Percentiles rank a stretch among this genome's conserved stretches.
These are phyloP conservation scores for Fragariocoptes setiger DNA, from an alignment of 1,140 invertebrate genomes.

Conservation along the genomic window DNA sequence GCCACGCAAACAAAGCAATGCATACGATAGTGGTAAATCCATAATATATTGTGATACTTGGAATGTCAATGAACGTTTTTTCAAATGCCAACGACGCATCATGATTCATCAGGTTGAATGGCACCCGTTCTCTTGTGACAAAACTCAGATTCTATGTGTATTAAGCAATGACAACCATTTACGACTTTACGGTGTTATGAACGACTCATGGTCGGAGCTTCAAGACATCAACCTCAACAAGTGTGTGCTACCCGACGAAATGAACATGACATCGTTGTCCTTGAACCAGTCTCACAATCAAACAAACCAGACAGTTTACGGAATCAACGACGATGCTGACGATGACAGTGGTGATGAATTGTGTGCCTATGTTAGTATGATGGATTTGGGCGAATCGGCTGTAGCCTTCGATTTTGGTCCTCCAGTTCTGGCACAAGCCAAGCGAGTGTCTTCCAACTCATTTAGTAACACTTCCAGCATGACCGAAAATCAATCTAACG, in stretches of 20 bases:
- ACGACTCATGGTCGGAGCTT: constrained; percentile 14
- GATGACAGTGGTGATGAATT: constrained; percentile 10
- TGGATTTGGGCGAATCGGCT: constrained; percentile 34
- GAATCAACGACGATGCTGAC: constrained; percentile 1
- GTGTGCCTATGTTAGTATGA: constrained; percentile 17
- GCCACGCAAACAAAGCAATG: constrained; percentile 16
- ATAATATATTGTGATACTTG: constrained; percentile 7
- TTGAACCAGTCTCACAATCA: too few species aligned
- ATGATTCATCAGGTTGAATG: constrained; percentile 27
- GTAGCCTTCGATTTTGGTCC: constrained; percentile 51
- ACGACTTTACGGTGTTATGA: constrained; percentile 21
- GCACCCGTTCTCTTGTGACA: constrained; percentile 44
- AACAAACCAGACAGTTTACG: too few species aligned
- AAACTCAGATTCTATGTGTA: constrained; percentile 29
- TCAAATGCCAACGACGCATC: constrained; percentile 14
- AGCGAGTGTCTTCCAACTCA: neutral
- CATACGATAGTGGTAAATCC: constrained; percentile 8
- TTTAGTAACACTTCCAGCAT: too few species aligned
- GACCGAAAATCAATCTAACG: neutral
- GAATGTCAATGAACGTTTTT: constrained; percentile 15
- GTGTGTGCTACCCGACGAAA: constrained; percentile 1
- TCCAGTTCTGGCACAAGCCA: constrained; percentile 15
- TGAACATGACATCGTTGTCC: constrained; percentile 6
- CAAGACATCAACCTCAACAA: constrained; percentile 15
- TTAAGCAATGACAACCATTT: constrained; percentile 49